Evolutionary conservation across 2,888 invertebrate genomes (phyloP).

Genomic region (Stenurella melanura): DNA sequence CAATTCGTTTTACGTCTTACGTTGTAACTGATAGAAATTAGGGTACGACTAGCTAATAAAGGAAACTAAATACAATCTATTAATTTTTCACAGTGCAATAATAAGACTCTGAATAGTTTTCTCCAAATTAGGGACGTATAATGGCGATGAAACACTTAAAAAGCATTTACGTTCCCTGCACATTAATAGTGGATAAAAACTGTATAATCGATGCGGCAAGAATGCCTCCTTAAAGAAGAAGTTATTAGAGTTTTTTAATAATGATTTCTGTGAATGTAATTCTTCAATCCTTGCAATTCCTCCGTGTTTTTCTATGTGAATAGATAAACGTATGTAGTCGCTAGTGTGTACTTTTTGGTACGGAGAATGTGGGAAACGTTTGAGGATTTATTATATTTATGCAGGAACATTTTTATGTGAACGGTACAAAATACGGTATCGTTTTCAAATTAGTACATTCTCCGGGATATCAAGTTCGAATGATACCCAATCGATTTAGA

Average conservation of each 20-base stretch:
- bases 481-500: no score
- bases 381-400: no score
- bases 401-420: no score
- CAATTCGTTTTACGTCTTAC: no score
- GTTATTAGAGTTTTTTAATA: background rate
- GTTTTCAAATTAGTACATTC: no score
- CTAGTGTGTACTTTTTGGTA: slow-evolving; percentile 1
- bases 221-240: slow-evolving; percentile 2
- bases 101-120: background rate
- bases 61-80: background rate
- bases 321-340: background rate
- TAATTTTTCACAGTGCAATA: background rate
- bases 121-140: background rate
- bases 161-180: background rate
- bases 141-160: slow-evolving; percentile 2
- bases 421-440: no score
- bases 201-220: slow-evolving; percentile 1
- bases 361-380: background rate
- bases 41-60: background rate
- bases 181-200: background rate
- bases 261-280: slow-evolving; percentile 4
- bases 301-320: background rate
- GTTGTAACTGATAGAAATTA: no score
- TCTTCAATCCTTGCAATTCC: slow-evolving; percentile 2
- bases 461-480: no score